Evolutionary conservation across 2,797 vertebrate species (phyloP), one percentile per base, ranked within the genome.

Genomic region (Gila robusta): DNA sequence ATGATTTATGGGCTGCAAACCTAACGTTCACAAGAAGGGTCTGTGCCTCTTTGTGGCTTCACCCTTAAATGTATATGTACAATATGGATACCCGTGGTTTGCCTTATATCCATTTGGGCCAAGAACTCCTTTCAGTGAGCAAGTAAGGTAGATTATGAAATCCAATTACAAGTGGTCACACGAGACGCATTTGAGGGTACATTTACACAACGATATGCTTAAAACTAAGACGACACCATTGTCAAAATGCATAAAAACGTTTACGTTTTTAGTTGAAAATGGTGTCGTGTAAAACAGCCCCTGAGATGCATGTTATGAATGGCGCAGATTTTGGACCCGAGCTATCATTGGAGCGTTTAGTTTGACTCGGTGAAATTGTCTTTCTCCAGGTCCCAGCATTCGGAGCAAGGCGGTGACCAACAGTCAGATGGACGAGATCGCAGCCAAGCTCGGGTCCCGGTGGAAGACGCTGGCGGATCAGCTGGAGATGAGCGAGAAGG

Each of bases 401-500:
- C 98, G 96, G 89, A 97, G 95, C 94, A 99, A 99, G 92, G 93
- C 94, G 59, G 94, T 99, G 91, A 96, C 96, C 0, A 97, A 97
- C 0, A 97, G 97, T 89, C 98, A 99, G 89, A 98, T 99, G 32
- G 98, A 99, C 19, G 94, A 95, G 17, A 93, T 98, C 6, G 98
- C 98, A 0, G 94, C 83, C 83, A 98, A 97, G 93, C 95, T 99
- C 0, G 97, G 97, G 0, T 94, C 95, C 41, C 96, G 97, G 59
- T 99, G 98, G 98, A 98, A 97, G 93, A 88, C 79, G 16, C 91
- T 99, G 90, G 98, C 98, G 0, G 94, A 96, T 21, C 97, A 97
- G 70, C 87, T 99, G 93, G 98, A 99, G 89, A 97, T 99, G 95
- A 99, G 97, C 91, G 97, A 97, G 0, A 93, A 95, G 0, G 98